Percentiles rank a stretch among this genome's conserved stretches.
These are phyloP conservation scores for Theristus sp. DNA, from an alignment of 2,888 invertebrate species.

Conservation along the genomic window DNA sequence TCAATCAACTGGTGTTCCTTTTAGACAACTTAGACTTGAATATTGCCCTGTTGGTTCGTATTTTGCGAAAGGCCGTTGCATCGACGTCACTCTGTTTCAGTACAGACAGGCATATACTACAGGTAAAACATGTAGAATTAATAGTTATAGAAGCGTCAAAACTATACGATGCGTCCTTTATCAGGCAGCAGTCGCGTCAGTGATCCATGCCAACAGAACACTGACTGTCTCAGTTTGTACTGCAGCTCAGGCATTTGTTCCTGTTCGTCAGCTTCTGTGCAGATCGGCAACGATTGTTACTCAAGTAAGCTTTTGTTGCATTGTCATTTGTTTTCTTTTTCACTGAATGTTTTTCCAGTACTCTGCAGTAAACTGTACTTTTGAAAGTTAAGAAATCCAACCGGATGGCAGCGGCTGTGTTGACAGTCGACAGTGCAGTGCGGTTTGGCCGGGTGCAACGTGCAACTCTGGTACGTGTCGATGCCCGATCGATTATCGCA, in stretches of 20 bases:
- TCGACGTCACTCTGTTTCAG: neutral
- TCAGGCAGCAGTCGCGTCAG: neutral
- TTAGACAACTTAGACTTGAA: neutral
- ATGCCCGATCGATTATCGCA: constrained; percentile 12
- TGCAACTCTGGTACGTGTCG: constrained; percentile 13
- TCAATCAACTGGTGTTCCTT: no score
- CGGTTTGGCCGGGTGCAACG: constrained; percentile 16
- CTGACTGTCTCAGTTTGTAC: neutral
- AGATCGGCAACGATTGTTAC: neutral
- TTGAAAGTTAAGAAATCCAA: neutral
- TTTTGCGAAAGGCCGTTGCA: neutral
- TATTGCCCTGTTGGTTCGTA: neutral
- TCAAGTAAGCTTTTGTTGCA: neutral
- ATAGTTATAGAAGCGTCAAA: no score
- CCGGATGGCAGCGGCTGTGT: constrained; percentile 12
- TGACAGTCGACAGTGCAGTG: constrained; percentile 19
- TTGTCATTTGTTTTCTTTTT: neutral
- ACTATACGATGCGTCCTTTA: no score
- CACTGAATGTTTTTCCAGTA: neutral
- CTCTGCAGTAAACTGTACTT: no score
- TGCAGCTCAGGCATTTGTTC: neutral
- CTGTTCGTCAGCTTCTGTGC: neutral
- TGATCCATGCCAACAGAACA: neutral
- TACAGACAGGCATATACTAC: neutral
- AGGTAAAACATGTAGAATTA: no score